A percentile compares a stretch with the other conserved stretches of the same genome.
These are phyloP conservation scores for Megalonaias nervosa DNA, from an alignment of 1,140 invertebrate genomes.

Conservation along the genomic window DNA sequence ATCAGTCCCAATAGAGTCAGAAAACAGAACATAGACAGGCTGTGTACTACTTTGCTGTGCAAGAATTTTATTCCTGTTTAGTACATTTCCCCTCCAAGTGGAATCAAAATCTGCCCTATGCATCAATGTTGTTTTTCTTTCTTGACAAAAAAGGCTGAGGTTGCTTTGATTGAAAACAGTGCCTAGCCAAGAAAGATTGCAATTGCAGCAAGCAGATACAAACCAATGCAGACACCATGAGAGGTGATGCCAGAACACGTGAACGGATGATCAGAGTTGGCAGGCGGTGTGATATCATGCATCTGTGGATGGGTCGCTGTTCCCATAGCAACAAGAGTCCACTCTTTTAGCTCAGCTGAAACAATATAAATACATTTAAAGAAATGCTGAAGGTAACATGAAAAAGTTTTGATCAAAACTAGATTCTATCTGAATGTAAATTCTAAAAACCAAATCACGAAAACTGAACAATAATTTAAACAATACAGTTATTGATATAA, in stretches of 20 bases:
- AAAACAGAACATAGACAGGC: too few relatives aligned
- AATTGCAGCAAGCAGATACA: constrained; percentile 24
- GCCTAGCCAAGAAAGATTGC: not conserved
- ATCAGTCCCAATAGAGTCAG: too few relatives aligned
- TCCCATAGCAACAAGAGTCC: constrained; percentile 59
- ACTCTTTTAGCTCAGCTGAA: constrained; percentile 64
- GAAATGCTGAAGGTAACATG: not conserved
- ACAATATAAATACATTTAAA: constrained; percentile 18
- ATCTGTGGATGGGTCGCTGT: constrained; percentile 55
- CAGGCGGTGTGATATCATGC: constrained; percentile 41
- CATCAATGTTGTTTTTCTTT: too few relatives aligned
- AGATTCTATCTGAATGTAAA: too few relatives aligned
- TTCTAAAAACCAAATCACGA: too few relatives aligned
- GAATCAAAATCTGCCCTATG: too few relatives aligned
- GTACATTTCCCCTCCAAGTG: too few relatives aligned
- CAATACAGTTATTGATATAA: too few relatives aligned
- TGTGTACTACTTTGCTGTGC: too few relatives aligned
- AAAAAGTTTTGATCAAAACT: too few relatives aligned
- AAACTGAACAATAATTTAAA: too few relatives aligned
- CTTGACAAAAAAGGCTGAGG: not conserved
- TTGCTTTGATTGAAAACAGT: not conserved
- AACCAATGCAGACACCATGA: constrained; percentile 65
- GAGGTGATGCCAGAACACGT: constrained; percentile 59
- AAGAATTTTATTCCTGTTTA: too few relatives aligned
- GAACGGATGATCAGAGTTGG: constrained; percentile 34